These are phyloP conservation scores for Dynastes grantii DNA, from an alignment of 2,888 invertebrate species.

Conservation along the genomic window DNA sequence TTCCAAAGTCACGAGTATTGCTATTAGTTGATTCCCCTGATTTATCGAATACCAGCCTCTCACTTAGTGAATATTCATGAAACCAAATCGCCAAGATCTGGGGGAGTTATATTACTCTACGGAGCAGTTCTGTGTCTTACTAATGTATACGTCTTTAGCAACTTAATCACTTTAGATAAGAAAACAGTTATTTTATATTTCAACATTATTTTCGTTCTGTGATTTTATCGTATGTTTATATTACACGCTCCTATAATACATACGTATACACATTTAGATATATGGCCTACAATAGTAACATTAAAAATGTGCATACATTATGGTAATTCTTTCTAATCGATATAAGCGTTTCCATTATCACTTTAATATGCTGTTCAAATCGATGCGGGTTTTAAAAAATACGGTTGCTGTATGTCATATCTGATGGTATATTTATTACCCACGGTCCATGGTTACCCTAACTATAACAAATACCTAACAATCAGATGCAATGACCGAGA, in stretches of 20 bases:
- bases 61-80: slow-evolving; percentile 57
- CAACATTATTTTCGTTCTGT: slow-evolving; percentile 41
- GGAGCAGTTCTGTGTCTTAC: slow-evolving; percentile 53
- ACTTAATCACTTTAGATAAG: slow-evolving; percentile 48
- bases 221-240: slow-evolving; percentile 38
- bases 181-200: slow-evolving; percentile 46
- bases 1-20: slow-evolving; percentile 58
- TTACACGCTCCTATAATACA: slow-evolving; percentile 34
- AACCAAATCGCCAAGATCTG: slow-evolving; percentile 55
- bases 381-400: slow-evolving; percentile 38
- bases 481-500: not conserved
- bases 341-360: slow-evolving; percentile 40
- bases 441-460: not conserved
- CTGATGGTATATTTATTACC: not conserved
- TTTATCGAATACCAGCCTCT: slow-evolving; percentile 57
- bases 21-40: slow-evolving; percentile 55
- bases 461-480: not conserved
- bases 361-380: slow-evolving; percentile 39
- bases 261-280: slow-evolving; percentile 12
- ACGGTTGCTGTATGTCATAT: slow-evolving; percentile 1
- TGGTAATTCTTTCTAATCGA: slow-evolving; percentile 44
- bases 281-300: slow-evolving; percentile 30
- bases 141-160: slow-evolving; percentile 53
- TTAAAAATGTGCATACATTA: slow-evolving; percentile 43
- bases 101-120: slow-evolving; percentile 52